Evolutionary conservation across 1,140 invertebrate species (phyloP), one percentile per base, ranked within the genome.

Genomic region (Galendromus occidentalis): DNA sequence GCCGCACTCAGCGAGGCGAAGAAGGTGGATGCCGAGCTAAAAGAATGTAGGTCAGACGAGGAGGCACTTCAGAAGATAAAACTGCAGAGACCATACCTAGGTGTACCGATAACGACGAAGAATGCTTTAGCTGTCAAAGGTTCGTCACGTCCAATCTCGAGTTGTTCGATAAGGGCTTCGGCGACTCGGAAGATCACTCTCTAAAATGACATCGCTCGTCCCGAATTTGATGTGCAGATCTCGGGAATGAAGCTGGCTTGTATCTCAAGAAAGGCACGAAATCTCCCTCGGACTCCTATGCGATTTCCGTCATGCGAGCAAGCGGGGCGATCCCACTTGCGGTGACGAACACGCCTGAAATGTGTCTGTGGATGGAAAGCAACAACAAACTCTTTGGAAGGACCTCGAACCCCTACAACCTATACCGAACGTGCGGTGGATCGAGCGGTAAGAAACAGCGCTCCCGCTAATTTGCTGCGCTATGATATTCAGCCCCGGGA

Each of bases 371-470:
- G 75, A 91, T 87, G 84, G 92, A 96, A 75, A 86, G 86, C 5
- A 82, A 82, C 55, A 97, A 97, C 74, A 83, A 80, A 17, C 78
- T 96, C 6, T 87, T 91, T 71, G 93, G 90, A 0, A 74, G 76
- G 44, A 88, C 88, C 0, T 83, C 82, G 30, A 98, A 97, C 78
- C 88, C 93, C 0, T 95, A 96, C 73, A 84, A 95, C 69, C 84
- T 83, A 0, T 86, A 83, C 1, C 80, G 86, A 64, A 91, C 86
- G 68, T 85, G 87, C 17, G 90, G 85, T 0, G 87, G 87, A 17
- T 69, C 68, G 12, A 69, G 69, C 14, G 71, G 70, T 68, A 66
- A 47, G 55, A 44, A 39, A 39, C 33, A 39, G 9, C 33, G 33
- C 33, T 39, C 33, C 33, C 33, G n/a, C n/a, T n/a, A 39, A 39